A percentile compares a stretch with the other conserved stretches of the same genome.
phyloP scores from a whole-genome alignment of 2,797 vertebrate species.

The Sus cebifrons region DNA sequence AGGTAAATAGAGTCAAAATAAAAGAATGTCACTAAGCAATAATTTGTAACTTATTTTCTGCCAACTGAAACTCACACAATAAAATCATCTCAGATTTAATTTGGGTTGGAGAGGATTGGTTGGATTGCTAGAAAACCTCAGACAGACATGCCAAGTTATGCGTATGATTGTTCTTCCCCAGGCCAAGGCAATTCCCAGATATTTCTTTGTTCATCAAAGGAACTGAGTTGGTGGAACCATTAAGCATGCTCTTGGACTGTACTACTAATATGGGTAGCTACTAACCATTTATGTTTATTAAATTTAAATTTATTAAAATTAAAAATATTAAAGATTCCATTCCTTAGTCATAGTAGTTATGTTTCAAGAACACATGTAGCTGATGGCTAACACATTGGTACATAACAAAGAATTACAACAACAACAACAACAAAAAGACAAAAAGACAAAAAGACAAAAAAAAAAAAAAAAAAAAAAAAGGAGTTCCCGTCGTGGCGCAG shows the following conservation, averaged over 20 bases:
- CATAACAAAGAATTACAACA: neutral
- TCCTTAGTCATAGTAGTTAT: neutral
- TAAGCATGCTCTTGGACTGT: too few relatives aligned
- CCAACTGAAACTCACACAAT: neutral
- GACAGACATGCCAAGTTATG: neutral
- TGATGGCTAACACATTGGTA: neutral
- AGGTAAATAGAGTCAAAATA: neutral
- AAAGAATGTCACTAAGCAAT: neutral
- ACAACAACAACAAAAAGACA: too few relatives aligned
- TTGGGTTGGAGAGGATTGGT: neutral
- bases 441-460: too few relatives aligned
- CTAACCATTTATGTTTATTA: neutral
- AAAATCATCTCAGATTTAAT: neutral
- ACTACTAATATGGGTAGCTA: neutral
- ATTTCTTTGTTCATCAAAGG: neutral
- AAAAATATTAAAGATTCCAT: neutral
- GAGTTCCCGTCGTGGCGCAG: too few relatives aligned
- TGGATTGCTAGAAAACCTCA: neutral
- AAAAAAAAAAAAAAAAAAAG: too few relatives aligned
- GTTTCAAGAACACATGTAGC: neutral
- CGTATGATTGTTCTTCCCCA: neutral
- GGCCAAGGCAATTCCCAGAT: neutral
- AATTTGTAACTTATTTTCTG: neutral
- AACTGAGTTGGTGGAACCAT: neutral
- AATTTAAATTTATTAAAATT: slow-evolving; percentile 31